Base-by-base conservation (phyloP, 2,113 vertebrate species). In the Cololabis saira region DNA sequence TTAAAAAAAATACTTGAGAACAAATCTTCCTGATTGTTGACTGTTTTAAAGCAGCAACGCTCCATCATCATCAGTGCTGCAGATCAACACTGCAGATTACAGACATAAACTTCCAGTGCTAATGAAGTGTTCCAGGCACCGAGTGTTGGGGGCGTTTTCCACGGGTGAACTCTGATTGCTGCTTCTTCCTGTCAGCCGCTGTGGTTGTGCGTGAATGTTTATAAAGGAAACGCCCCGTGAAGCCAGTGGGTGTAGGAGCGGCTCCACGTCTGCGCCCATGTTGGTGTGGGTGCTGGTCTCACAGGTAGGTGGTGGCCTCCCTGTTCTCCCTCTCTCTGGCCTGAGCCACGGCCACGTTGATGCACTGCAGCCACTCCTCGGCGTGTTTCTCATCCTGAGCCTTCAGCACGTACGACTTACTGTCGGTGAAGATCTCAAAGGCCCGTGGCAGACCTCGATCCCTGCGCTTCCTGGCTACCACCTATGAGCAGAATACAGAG, bases 381-480 rank as follows among this genome's bases (percentile, higher is more conserved):
- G 97, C 91, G 0, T 94, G 92, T 79, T 93, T 94, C 90, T 97
- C 91, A 0, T 99, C 96, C 79, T 94, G 93, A 56, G 97, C 98
- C 83, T 98, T 99, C 87, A 99, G 86, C 54, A 98, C 94, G 0
- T 96, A 98, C 1, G 87, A 96, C 82, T 96, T 96, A 61, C 78
- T 95, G 55, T 96, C 95, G 0, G 97, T 97, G 89, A 99, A 99
- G 90, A 99, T 98, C 92, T 99, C 96, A 1, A 99, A 99, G 80
- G 97, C 97, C 3, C 95, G 92, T 0, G 97, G 98, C 51, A 98
- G 93, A 42, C 95, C 91, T 40, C 95, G 93, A 68, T 97, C 96
- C 37, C 95, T 90, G 1, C 94, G 95, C 78, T 96, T 98, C 85
- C 87, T 96, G 3, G 92, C 83, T 64, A 99, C 93, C 10, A 84